Evolutionary conservation across 2,888 invertebrate species (phyloP).

Genomic region (Mythimna loreyi): DNA sequence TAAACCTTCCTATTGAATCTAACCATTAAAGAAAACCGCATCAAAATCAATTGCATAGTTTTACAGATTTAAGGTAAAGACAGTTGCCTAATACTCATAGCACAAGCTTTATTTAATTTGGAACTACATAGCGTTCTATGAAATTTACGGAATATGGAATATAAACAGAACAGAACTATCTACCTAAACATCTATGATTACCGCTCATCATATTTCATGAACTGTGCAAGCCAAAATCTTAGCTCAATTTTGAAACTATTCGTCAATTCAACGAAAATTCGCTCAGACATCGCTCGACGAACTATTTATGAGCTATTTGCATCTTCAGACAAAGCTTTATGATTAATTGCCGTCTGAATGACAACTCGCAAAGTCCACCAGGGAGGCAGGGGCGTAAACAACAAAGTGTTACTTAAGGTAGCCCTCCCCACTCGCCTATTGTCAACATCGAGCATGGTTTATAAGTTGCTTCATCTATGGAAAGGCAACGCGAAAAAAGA

Average conservation of each 20-base stretch:
- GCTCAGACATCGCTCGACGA: constrained; percentile 64
- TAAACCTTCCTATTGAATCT: too few species aligned
- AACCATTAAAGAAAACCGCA: too few species aligned
- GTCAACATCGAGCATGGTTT: too few species aligned
- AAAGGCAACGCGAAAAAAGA: too few species aligned
- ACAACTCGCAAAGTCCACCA: constrained; percentile 73
- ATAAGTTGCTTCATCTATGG: too few species aligned
- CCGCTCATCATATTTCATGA: not conserved
- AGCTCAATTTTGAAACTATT: constrained; percentile 17
- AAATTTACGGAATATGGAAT: too few species aligned
- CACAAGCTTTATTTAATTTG: too few species aligned
- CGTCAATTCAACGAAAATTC: constrained; percentile 40
- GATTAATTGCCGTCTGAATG: constrained; percentile 80
- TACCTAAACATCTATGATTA: not conserved
- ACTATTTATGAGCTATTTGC: constrained; percentile 78
- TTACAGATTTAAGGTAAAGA: too few species aligned
- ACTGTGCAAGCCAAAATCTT: not conserved
- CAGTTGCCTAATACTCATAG: too few species aligned
- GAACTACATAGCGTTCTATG: too few species aligned
- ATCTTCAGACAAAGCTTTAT: constrained; percentile 75
- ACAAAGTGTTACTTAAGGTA: constrained; percentile 81
- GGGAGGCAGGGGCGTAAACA: constrained; percentile 74
- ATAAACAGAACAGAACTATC: not conserved
- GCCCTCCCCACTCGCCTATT: too few species aligned
- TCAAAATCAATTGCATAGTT: too few species aligned